A percentile compares a stretch with the other conserved stretches of the same genome.
phyloP scores from a whole-genome alignment of 2,797 vertebrate species.

The Bradypodion ventrale region DNA sequence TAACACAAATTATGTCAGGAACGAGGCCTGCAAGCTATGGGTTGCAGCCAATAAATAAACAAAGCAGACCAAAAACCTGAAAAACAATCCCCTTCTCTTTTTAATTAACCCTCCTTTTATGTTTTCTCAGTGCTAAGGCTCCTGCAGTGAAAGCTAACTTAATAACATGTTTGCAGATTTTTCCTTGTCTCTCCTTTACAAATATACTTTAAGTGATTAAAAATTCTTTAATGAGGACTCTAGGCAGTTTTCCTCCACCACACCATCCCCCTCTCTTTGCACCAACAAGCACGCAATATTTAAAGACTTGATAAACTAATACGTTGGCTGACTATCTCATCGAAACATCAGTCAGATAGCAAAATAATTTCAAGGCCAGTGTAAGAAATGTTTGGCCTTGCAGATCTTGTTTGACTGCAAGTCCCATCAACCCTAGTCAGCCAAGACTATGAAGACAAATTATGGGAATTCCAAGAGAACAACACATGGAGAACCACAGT shows the following conservation, averaged over 20 bases:
- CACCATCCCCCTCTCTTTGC: neutral
- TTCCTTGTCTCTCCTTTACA: neutral
- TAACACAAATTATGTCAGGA: slow-evolving; percentile 1
- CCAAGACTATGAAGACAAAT: neutral
- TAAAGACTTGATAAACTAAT: neutral
- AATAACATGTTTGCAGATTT: slow-evolving; percentile 35
- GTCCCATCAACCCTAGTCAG: neutral
- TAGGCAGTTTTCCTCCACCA: neutral
- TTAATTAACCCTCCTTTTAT: slow-evolving; percentile 50
- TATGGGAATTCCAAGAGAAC: neutral
- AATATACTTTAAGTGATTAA: slow-evolving; percentile 19
- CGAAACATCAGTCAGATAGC: neutral
- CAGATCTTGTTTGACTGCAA: neutral
- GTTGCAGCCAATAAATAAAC: slow-evolving; percentile 43
- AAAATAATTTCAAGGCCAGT: neutral
- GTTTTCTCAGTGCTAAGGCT: slow-evolving; percentile 53
- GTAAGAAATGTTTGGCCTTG: neutral
- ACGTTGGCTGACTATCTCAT: neutral
- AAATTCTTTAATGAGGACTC: slow-evolving; percentile 20
- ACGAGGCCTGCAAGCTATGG: slow-evolving; percentile 23
- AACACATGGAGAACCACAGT: no score
- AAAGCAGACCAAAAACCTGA: no score
- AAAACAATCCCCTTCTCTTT: slow-evolving; percentile 30
- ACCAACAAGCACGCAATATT: neutral
- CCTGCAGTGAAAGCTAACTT: slow-evolving; percentile 29